A percentile compares a stretch with the other conserved stretches of the same genome.
These are phyloP conservation scores for Galago senegalensis DNA, from an alignment of 2,797 vertebrate genomes.

Conservation along the genomic window DNA sequence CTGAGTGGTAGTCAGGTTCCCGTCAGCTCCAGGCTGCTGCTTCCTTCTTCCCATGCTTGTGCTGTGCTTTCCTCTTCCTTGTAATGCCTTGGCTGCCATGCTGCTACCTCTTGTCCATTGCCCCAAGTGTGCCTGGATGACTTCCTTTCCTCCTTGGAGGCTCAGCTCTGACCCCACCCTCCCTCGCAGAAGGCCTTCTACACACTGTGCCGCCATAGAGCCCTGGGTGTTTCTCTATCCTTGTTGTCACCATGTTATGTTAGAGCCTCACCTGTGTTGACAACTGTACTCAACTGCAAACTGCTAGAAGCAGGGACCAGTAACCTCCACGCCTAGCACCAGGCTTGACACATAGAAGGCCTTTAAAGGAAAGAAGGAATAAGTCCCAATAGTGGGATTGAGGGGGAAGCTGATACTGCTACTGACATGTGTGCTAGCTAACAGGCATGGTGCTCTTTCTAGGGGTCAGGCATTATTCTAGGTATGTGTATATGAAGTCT, in stretches of 20 bases:
- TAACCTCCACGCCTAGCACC: background rate
- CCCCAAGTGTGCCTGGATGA: background rate
- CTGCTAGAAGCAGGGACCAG: background rate
- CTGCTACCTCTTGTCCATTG: background rate
- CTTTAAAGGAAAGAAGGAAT: conserved; percentile 21
- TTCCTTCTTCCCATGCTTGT: background rate
- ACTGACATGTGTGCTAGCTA: conserved; percentile 9
- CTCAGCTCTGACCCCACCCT: background rate
- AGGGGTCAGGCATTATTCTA: background rate
- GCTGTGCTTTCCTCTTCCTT: background rate
- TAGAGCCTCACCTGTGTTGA: background rate
- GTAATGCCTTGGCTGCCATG: background rate
- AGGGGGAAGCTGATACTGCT: background rate
- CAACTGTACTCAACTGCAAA: background rate
- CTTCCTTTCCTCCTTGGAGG: background rate
- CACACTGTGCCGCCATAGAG: background rate
- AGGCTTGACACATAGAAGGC: background rate
- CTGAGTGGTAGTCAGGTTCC: background rate
- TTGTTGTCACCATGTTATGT: background rate
- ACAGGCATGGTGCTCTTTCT: background rate
- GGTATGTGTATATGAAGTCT: background rate
- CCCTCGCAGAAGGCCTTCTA: background rate
- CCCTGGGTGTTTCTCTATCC: background rate
- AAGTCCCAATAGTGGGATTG: background rate
- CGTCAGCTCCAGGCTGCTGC: background rate